A percentile compares a stretch with the other conserved stretches of the same genome.
Conservation (phyloP, 2,888 invertebrate genomes). For the Leuctra nigra region DNA sequence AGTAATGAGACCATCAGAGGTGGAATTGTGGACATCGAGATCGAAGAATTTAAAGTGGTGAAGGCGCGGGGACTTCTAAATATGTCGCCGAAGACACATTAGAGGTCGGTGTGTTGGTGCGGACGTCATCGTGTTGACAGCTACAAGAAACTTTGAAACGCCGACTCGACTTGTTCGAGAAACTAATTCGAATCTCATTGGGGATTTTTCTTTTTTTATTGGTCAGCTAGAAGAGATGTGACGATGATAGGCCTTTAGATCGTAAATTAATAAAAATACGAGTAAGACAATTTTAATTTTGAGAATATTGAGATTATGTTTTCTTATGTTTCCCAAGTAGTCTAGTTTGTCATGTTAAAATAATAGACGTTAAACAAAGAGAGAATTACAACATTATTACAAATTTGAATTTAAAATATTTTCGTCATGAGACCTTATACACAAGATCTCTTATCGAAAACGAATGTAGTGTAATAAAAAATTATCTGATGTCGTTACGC, state of each 20-base stretch:
- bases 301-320: too few species aligned
- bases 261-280: too few species aligned
- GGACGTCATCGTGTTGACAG: background rate
- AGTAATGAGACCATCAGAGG: conserved; percentile 9
- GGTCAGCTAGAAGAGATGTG: too few species aligned
- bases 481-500: conserved; percentile 18
- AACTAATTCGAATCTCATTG: too few species aligned
- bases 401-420: conserved; percentile 7
- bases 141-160: too few species aligned
- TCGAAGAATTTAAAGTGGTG: conserved; percentile 15
- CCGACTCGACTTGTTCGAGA: too few species aligned
- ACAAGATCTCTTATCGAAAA: conserved; percentile 15
- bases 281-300: too few species aligned
- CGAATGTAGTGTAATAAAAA: conserved; percentile 12
- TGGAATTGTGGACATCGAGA: background rate
- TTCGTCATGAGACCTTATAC: conserved; percentile 2
- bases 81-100: conserved; percentile 10
- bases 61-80: background rate
- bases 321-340: too few species aligned
- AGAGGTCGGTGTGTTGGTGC: too few species aligned
- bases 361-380: conserved; percentile 2
- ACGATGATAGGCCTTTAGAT: too few species aligned
- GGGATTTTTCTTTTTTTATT: too few species aligned
- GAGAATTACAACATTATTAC: background rate
- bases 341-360: too few species aligned